Conservation (phyloP, 2,113 vertebrate genomes). For the Corythoichthys haematopterus region DNA sequence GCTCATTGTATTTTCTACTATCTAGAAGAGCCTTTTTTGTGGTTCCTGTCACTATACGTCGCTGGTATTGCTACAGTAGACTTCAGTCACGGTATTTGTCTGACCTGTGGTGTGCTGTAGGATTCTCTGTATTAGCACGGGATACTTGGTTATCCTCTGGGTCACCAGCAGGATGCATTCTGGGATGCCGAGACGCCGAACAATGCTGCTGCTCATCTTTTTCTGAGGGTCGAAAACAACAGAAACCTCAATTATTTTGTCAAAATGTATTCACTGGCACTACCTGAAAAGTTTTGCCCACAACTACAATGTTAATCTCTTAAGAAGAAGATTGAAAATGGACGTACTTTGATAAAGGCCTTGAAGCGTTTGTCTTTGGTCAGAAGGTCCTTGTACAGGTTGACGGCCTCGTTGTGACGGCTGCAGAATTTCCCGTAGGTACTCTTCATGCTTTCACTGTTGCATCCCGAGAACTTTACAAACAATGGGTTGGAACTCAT, state of each 20-base stretch:
- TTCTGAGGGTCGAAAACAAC: slow-evolving; percentile 71
- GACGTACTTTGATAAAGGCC: slow-evolving; percentile 85
- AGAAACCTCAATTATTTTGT: not conserved
- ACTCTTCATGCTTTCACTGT: slow-evolving; percentile 83
- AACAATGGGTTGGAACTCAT: slow-evolving; percentile 11
- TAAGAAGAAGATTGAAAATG: not conserved
- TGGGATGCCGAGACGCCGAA: slow-evolving; percentile 87
- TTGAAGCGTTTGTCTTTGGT: slow-evolving; percentile 93
- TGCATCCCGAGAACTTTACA: slow-evolving; percentile 86
- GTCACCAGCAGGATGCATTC: slow-evolving; percentile 96
- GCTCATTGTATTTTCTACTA: too few relatives aligned
- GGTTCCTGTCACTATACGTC: too few relatives aligned
- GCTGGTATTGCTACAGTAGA: not conserved
- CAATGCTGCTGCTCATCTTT: slow-evolving; percentile 91
- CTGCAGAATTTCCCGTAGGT: slow-evolving; percentile 91
- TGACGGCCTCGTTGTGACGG: slow-evolving; percentile 91
- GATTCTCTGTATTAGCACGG: slow-evolving; percentile 88
- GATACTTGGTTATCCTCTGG: slow-evolving; percentile 97
- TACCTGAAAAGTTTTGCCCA: too few relatives aligned
- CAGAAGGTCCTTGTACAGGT: slow-evolving; percentile 88
- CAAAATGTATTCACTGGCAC: not conserved
- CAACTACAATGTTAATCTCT: too few relatives aligned
- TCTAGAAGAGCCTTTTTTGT: too few relatives aligned
- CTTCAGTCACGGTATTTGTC: not conserved
- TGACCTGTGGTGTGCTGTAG: slow-evolving; percentile 89